Base-by-base conservation (phyloP, 2,888 invertebrate genomes). In the Eudemis profundana region DNA sequence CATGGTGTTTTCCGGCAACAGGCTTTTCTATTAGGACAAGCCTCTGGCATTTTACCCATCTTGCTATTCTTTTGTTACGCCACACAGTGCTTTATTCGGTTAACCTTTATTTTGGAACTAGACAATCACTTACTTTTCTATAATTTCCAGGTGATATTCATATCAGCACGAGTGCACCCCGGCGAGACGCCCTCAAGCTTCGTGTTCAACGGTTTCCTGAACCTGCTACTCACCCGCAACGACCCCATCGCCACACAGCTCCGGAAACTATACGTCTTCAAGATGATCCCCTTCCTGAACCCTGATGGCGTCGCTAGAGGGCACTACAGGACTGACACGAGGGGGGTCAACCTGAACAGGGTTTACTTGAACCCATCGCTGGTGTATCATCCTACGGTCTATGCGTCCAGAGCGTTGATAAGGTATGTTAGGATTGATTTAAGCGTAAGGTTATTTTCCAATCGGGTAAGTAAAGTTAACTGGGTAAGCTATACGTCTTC, bases 121-220 rank as follows among this genome's bases (percentile, higher is more conserved):
- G n/a, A n/a, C n/a, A n/a, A n/a, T n/a, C n/a, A n/a, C n/a, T n/a
- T n/a, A n/a, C n/a, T n/a, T n/a, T n/a, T n/a, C n/a, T n/a, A n/a
- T n/a, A n/a, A 4, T 10, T 8, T 5, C 14, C 79, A 96, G 96
- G 94, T 97, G 4, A 95, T 97, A 74, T 96, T 98, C 83, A 89
- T 98, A 75, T 97, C 97, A 66, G 97, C 97, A 3, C 93, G 98
- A 67, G 98, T 98, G 56, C 98, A 98, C 86, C 98, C 98, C 12
- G 98, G 98, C 1, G 98, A 98, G 87, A 97, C 97, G 0, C 98
- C 97, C 0, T 96, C 97, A 0, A 97, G 96, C 85, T 97, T 96
- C 87, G 97, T 98, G 12, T 95, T 98, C 84, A 97, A 97, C 83
- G 98, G 98, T 0, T 95, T 98, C 76, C 88, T 98, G 5, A 96